Base-by-base conservation (phyloP, 2,888 invertebrate genomes). In the Lasioglossum vierecki region DNA sequence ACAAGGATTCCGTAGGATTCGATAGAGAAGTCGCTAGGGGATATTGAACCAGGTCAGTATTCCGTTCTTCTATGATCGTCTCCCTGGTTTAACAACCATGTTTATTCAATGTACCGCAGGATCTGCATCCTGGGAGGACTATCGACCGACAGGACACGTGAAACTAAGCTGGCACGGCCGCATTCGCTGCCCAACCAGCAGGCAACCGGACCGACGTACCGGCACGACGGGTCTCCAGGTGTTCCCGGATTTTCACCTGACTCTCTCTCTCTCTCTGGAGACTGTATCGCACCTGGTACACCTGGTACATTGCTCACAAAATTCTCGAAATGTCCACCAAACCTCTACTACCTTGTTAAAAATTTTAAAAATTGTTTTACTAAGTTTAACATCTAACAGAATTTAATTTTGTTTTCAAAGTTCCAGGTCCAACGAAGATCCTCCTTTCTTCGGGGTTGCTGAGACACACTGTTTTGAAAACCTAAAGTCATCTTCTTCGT, bases 121-220 rank as follows among this genome's bases (percentile, higher is more conserved):
- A 35, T 22, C 2, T 1, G 22, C 8, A 44, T 9, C n/a, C 44
- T 49, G 41, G 35, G 26, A 44, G 18, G 77, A 49, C 22, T 79
- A 75, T 78, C 78, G 74, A 71, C 74, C 66, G 71, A 44, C 39
- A 44, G n/a, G 60, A 63, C 63, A 49, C 70, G 70, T 63, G 75
- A 75, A 79, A 46, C 46, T 15, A 88, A 84, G 85, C 88, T 90
- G 83, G 83, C 75, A 87, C 87, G 74, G 74, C 82, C 73, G 77
- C 83, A 2, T 9, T n/a, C 70, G 49, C 35, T 74, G 73, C 81
- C 92, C 93, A 88, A 87, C 85, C 79, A 85, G 88, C 90, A 93
- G 93, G 94, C 94, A 94, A 94, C 94, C 94, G 90, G 94, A 87
- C 88, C 68, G 90, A 93, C 94, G 88, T 81, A 82, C 82, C 88